Evolutionary conservation across 2,888 invertebrate species (phyloP).

Genomic region (Erynnis tages): DNA sequence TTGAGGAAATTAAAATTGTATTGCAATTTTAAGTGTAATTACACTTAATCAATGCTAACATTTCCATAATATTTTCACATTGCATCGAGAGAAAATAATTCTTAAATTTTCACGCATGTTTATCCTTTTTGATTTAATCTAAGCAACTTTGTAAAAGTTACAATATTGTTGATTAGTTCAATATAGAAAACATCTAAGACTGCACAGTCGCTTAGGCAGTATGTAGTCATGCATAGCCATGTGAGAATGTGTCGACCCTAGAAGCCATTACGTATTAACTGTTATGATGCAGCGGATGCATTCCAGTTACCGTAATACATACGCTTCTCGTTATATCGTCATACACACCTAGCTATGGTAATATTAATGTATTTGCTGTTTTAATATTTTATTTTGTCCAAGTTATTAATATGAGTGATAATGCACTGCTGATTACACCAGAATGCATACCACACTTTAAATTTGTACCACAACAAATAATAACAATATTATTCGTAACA

Average conservation of each 20-base stretch:
- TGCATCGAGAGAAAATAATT: constrained; percentile 1
- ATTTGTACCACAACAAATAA: too few relatives aligned
- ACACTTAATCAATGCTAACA: background rate
- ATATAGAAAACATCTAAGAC: background rate
- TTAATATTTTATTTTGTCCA: too few relatives aligned
- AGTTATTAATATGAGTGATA: too few relatives aligned
- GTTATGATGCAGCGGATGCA: constrained; percentile 34
- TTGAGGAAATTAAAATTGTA: constrained; percentile 8
- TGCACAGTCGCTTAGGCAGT: background rate
- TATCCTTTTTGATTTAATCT: too few relatives aligned
- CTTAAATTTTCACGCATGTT: too few relatives aligned
- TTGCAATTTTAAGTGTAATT: background rate
- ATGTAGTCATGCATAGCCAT: too few relatives aligned
- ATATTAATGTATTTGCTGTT: too few relatives aligned
- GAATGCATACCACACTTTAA: too few relatives aligned
- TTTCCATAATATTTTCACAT: constrained; percentile 11
- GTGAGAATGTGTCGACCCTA: constrained; percentile 2
- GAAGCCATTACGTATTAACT: constrained; percentile 29
- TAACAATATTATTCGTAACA: too few relatives aligned
- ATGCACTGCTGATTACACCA: too few relatives aligned
- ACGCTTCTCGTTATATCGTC: constrained; percentile 16
- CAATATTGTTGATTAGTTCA: background rate
- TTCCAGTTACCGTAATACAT: constrained; percentile 28
- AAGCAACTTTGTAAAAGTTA: too few relatives aligned
- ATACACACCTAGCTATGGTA: too few relatives aligned